phyloP scores from a whole-genome alignment of 2,113 vertebrate species.

The Corvus hawaiiensis region DNA sequence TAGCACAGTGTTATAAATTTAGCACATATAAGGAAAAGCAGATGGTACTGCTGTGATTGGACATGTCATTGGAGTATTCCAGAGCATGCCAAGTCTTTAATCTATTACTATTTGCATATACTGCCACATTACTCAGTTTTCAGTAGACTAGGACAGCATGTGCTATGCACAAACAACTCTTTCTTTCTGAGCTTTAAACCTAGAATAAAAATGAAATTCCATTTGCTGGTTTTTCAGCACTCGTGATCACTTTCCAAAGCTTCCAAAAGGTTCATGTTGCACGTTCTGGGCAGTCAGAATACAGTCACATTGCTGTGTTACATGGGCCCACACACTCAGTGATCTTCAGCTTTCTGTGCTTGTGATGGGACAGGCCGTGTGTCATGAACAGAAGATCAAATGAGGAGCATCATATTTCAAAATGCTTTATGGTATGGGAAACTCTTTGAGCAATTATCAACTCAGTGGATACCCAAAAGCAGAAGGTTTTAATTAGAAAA shows the following conservation, averaged over 20 bases:
- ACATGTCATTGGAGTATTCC: neutral
- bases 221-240: neutral
- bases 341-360: neutral
- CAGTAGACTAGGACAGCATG: neutral
- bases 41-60: conserved; percentile 16
- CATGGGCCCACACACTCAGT: accelerated
- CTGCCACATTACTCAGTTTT: neutral
- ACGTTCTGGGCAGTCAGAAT: neutral
- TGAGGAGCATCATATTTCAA: neutral
- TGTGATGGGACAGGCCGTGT: accelerated
- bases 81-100: neutral
- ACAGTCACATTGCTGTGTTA: neutral
- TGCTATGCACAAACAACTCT: neutral
- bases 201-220: neutral
- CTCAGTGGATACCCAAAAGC: neutral
- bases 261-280: neutral
- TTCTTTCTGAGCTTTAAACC: neutral
- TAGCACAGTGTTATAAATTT: conserved; percentile 26
- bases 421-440: neutral
- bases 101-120: neutral
- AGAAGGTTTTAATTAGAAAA: neutral
- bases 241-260: neutral
- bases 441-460: neutral
- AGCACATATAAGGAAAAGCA: conserved; percentile 18
- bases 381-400: neutral